phyloP scores from a whole-genome alignment of 2,797 vertebrate species.

The Liparis tanakae region DNA sequence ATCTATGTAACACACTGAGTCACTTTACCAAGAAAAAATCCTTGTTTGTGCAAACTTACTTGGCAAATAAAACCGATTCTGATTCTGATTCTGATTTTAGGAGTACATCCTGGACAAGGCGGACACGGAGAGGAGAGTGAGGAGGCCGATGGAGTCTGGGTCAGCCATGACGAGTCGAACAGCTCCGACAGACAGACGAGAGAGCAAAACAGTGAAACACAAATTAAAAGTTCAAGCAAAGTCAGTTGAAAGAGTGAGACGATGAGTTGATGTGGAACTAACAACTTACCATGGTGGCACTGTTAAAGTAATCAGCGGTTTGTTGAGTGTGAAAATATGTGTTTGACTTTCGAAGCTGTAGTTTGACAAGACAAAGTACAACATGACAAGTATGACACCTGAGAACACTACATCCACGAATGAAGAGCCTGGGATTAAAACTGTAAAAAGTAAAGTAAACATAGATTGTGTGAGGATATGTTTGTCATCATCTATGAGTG shows the following conservation, averaged over 20 bases:
- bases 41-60: no score
- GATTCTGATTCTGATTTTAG: no score
- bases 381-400: neutral
- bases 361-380: neutral
- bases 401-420: neutral
- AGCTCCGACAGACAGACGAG: slow-evolving; percentile 56
- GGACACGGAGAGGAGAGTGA: slow-evolving; percentile 68
- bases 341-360: slow-evolving; percentile 1
- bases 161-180: slow-evolving; percentile 48
- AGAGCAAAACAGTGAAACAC: slow-evolving; percentile 67
- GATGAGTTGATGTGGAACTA: slow-evolving; percentile 40
- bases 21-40: no score
- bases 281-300: neutral
- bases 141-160: slow-evolving; percentile 51
- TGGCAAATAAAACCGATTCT: no score
- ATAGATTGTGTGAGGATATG: neutral
- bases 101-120: slow-evolving; percentile 84
- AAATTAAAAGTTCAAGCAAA: slow-evolving; percentile 74
- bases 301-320: neutral
- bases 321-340: neutral
- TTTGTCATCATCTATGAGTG: neutral
- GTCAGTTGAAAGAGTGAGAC: slow-evolving; percentile 64
- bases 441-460: neutral
- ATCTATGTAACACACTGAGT: no score
- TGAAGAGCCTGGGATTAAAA: neutral